A percentile compares a stretch with the other conserved stretches of the same genome.
Conservation (phyloP, 1,140 invertebrate species). For the Drosophila ercepeae region DNA sequence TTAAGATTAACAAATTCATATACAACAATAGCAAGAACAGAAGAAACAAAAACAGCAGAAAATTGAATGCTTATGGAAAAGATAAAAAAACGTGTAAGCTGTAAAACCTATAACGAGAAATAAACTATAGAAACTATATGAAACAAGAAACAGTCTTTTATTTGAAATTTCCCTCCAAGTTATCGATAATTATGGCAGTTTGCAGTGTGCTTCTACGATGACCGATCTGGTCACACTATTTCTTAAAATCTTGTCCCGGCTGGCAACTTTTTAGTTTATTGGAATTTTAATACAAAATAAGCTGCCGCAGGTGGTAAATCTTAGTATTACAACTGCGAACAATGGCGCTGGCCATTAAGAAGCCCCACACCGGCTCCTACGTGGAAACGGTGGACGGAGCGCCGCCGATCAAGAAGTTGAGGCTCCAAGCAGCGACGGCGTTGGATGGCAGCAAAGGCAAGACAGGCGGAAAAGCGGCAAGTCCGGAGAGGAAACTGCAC, state of each 20-base stretch:
- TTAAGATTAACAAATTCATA: conserved; percentile 70
- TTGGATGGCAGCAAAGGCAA: conserved; percentile 26
- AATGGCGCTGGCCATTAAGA: conserved; percentile 66
- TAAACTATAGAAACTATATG: conserved; percentile 67
- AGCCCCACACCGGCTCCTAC: conserved; percentile 31
- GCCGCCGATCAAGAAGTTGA: conserved; percentile 67
- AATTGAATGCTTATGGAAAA: conserved; percentile 19
- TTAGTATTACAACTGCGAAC: background rate
- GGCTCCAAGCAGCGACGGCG: conserved; percentile 49
- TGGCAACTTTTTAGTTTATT: background rate
- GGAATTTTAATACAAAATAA: background rate
- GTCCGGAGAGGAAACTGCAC: conserved; percentile 39
- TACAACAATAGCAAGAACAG: conserved; percentile 29
- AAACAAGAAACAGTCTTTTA: background rate
- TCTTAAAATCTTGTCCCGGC: background rate
- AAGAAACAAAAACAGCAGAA: conserved; percentile 25
- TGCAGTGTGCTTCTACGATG: background rate
- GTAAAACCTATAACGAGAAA: conserved; percentile 68
- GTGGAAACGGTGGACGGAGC: conserved; percentile 55
- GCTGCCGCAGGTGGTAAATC: background rate
- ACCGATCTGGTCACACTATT: background rate
- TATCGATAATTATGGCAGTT: background rate
- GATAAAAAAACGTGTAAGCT: conserved; percentile 43
- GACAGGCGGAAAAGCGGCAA: no score
- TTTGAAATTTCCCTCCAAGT: background rate